A percentile compares a stretch with the other conserved stretches of the same genome.
Evolutionary conservation across 2,113 vertebrate genomes (phyloP).

Genomic region (Rhinoptilus africanus): DNA sequence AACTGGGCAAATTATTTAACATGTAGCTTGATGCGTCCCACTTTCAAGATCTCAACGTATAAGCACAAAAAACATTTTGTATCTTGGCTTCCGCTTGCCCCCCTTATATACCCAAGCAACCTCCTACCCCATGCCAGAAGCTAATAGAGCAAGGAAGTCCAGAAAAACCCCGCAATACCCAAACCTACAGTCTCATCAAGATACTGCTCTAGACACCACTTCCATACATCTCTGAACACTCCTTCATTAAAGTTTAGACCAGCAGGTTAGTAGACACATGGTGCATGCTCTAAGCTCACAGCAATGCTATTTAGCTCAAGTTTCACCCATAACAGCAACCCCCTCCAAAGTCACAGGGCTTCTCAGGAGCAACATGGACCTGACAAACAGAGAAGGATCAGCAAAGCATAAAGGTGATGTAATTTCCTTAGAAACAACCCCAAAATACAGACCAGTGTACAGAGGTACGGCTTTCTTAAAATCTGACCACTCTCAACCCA

Average conservation of each 20-base stretch:
- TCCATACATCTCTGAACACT: not conserved
- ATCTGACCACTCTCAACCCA: not conserved
- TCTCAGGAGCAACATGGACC: not conserved
- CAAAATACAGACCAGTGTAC: not conserved
- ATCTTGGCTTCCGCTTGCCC: not conserved
- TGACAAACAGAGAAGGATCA: not conserved
- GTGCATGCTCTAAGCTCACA: not conserved
- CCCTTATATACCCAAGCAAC: not conserved
- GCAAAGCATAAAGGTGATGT: not conserved
- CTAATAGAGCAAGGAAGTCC: not conserved
- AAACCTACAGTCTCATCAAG: fast-evolving
- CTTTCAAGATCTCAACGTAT: not conserved
- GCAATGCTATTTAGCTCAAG: not conserved
- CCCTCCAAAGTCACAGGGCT: not conserved
- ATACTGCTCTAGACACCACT: not conserved
- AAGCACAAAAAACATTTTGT: not conserved
- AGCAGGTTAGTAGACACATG: not conserved
- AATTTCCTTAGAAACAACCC: not conserved
- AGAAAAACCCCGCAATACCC: not conserved
- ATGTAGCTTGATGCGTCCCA: not conserved
- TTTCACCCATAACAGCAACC: not conserved
- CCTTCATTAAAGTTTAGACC: not conserved
- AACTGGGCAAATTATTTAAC: not conserved
- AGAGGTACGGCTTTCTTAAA: not conserved
- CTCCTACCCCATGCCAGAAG: not conserved